These are phyloP conservation scores for Poecilia gillii DNA, from an alignment of 2,797 vertebrate species.

Conservation along the genomic window DNA sequence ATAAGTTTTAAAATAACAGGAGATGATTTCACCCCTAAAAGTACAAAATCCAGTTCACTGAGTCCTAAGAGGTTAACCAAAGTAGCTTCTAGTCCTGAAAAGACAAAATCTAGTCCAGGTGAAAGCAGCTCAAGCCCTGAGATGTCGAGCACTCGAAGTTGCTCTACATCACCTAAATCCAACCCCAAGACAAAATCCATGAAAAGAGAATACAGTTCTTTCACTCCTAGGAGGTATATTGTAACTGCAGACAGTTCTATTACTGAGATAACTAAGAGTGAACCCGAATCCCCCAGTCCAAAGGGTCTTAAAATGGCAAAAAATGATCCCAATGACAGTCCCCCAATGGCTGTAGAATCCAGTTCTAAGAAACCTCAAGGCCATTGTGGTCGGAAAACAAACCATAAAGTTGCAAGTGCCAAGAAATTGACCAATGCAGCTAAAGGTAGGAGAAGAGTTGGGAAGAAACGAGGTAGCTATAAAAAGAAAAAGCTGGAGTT, in stretches of 20 bases:
- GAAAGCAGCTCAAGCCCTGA: neutral
- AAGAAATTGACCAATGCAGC: slow-evolving; percentile 30
- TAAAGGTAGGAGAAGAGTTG: slow-evolving; percentile 27
- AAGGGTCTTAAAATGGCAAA: neutral
- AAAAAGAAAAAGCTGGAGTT: slow-evolving; percentile 7
- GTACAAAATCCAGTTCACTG: neutral
- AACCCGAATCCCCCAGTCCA: neutral
- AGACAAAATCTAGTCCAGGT: neutral
- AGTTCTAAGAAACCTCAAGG: slow-evolving; percentile 36
- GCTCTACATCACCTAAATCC: slow-evolving; percentile 11
- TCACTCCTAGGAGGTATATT: neutral
- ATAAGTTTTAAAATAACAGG: neutral
- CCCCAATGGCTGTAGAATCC: neutral
- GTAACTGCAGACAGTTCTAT: neutral
- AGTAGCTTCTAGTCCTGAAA: neutral
- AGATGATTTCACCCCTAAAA: neutral
- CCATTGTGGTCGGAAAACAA: neutral
- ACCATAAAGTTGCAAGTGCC: slow-evolving; percentile 9
- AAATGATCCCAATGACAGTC: neutral
- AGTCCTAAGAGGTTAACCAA: neutral
- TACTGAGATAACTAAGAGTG: neutral
- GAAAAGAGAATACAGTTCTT: slow-evolving; percentile 20
- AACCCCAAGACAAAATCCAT: neutral
- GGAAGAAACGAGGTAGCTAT: slow-evolving; percentile 12
- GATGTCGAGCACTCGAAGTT: slow-evolving; percentile 1